These are phyloP conservation scores for Vulpes lagopus DNA, from an alignment of 2,113 vertebrate species.

Conservation along the genomic window DNA sequence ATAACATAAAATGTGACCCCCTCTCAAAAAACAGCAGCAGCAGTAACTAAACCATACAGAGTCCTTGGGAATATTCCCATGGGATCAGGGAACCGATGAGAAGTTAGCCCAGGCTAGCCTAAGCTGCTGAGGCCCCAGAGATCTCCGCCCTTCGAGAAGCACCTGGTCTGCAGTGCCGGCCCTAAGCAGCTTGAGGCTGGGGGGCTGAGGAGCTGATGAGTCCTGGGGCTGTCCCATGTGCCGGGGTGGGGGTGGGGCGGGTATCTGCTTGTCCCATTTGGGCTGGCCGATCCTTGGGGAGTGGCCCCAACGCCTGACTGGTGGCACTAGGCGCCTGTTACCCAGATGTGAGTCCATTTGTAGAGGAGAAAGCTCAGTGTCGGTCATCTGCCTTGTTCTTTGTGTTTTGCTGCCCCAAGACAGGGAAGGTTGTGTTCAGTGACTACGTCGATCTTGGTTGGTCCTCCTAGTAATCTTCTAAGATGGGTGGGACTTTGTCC, in stretches of 20 bases:
- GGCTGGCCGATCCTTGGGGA: not conserved
- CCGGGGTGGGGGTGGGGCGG: not conserved
- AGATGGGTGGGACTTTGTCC: not conserved
- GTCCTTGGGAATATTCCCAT: not conserved
- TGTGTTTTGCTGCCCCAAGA: not conserved
- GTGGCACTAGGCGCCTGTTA: not conserved
- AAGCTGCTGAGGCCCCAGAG: not conserved
- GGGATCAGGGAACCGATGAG: not conserved
- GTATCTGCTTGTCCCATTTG: not conserved
- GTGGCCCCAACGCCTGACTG: not conserved
- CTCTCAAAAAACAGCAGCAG: not conserved
- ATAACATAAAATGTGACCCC: not conserved
- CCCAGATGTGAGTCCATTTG: accelerated
- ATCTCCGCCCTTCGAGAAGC: not conserved
- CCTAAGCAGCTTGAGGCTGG: not conserved
- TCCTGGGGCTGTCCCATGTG: too few relatives aligned
- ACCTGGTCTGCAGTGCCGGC: not conserved
- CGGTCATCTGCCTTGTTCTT: accelerated
- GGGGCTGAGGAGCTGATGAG: not conserved
- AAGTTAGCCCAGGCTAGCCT: not conserved
- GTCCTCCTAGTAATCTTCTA: not conserved
- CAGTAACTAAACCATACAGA: not conserved
- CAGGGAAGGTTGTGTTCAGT: not conserved
- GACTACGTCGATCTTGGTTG: too few relatives aligned
- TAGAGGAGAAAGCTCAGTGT: not conserved